Conservation (phyloP, 2,888 invertebrate genomes). For the Plebejus melissa region DNA sequence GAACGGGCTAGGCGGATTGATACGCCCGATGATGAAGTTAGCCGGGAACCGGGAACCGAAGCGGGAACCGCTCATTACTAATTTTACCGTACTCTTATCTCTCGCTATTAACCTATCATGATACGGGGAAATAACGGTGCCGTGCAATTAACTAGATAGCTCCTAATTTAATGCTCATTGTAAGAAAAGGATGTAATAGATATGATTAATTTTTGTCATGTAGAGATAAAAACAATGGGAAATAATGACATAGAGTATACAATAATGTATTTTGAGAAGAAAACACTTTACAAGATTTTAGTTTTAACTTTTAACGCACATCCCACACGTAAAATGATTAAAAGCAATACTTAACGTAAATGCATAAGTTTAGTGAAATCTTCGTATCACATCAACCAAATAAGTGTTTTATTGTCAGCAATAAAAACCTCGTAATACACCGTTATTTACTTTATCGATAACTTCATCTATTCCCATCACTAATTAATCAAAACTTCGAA, state of each 20-base stretch:
- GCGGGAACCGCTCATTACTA: slow-evolving; percentile 18
- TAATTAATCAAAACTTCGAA: slow-evolving; percentile 20
- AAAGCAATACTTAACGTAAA: not conserved
- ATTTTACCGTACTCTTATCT: slow-evolving; percentile 20
- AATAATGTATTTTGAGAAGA: not conserved
- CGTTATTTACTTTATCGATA: slow-evolving; percentile 24
- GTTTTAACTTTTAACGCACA: not conserved
- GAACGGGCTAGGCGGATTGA: slow-evolving; percentile 40
- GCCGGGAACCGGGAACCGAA: not conserved
- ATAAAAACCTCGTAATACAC: not conserved
- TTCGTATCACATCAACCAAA: slow-evolving; percentile 4
- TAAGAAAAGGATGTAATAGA: slow-evolving; percentile 6
- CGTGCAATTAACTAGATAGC: not conserved
- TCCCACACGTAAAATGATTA: not conserved
- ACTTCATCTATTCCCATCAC: not conserved
- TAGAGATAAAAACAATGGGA: not conserved
- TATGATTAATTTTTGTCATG: not conserved
- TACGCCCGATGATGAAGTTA: slow-evolving; percentile 30
- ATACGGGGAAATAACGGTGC: slow-evolving; percentile 6
- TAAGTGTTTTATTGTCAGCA: slow-evolving; percentile 11
- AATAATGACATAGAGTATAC: not conserved
- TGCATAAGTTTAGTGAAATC: not conserved
- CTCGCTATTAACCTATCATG: slow-evolving; percentile 19
- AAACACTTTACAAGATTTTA: not conserved
- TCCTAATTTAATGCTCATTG: slow-evolving; percentile 12